These are phyloP conservation scores for Stegostoma tigrinum DNA, from an alignment of 2,113 vertebrate species.

Conservation along the genomic window DNA sequence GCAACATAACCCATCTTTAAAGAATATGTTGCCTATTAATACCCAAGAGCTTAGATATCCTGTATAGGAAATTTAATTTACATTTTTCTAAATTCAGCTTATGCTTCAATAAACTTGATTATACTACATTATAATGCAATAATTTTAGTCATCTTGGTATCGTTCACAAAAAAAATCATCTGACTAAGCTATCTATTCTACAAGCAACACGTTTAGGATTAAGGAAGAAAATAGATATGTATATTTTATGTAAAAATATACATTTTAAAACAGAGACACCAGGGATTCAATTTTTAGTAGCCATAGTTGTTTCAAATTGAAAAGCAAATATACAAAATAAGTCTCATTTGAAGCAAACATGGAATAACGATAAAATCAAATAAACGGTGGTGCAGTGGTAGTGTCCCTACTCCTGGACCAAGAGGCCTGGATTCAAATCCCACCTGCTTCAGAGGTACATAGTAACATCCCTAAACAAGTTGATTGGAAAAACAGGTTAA, in stretches of 20 bases:
- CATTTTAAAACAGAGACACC: neutral
- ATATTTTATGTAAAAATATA: conserved; percentile 1
- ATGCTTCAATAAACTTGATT: neutral
- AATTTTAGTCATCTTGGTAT: neutral
- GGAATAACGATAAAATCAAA: neutral
- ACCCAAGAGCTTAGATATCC: neutral
- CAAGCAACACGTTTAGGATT: neutral
- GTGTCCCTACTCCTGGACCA: too few species aligned
- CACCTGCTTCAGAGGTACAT: too few species aligned
- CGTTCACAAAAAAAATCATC: neutral
- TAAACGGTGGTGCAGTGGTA: too few species aligned
- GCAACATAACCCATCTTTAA: neutral
- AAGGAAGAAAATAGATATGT: neutral
- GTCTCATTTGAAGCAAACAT: neutral
- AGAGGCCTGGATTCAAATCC: too few species aligned
- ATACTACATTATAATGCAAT: conserved; percentile 7
- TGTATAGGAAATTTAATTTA: neutral
- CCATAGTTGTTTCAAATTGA: conserved; percentile 7
- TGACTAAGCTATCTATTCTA: neutral
- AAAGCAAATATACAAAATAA: neutral
- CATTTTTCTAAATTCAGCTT: neutral
- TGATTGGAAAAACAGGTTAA: too few species aligned
- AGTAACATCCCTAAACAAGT: too few species aligned
- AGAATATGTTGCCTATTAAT: neutral
- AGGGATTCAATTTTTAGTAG: conserved; percentile 21